A percentile compares a stretch with the other conserved stretches of the same genome.
Conservation (phyloP, 2,797 vertebrate species). For the Centroberyx gerrardi region DNA sequence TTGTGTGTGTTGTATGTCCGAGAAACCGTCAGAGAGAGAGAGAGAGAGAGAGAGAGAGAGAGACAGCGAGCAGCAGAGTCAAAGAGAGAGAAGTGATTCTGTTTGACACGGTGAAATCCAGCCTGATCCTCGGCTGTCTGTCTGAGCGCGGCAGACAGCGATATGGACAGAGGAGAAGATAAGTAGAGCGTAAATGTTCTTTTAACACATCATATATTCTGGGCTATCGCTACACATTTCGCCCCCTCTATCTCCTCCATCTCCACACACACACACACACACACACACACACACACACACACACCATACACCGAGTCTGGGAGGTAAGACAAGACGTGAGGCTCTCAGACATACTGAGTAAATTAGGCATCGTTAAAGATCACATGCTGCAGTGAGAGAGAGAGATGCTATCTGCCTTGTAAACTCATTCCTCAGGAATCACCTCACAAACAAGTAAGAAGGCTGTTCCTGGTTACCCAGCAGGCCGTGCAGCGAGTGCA, state of each 20-base stretch:
- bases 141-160: conserved; percentile 57
- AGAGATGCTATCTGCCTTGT: conserved; percentile 50
- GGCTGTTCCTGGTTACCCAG: conserved; percentile 21
- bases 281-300: background rate
- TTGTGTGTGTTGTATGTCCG: background rate
- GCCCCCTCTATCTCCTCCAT: conserved; percentile 56
- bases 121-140: conserved; percentile 61
- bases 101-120: conserved; percentile 58
- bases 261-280: conserved; percentile 7
- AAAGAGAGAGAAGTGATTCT: conserved; percentile 34
- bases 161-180: conserved; percentile 62
- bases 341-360: conserved; percentile 59
- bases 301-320: conserved; percentile 38
- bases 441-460: conserved; percentile 36
- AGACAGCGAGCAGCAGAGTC: conserved; percentile 45
- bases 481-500: background rate
- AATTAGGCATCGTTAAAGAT: conserved; percentile 67
- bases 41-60: conserved; percentile 42
- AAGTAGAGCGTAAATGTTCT: conserved; percentile 71
- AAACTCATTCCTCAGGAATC: conserved; percentile 43
- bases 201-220: conserved; percentile 71
- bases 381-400: conserved; percentile 61
- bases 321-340: conserved; percentile 20
- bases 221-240: conserved; percentile 47
- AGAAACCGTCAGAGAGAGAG: conserved; percentile 17